Evolutionary conservation across 2,113 vertebrate genomes (phyloP), one percentile per base, ranked within the genome.

Genomic region (Ophthalmolycus amberensis): DNA sequence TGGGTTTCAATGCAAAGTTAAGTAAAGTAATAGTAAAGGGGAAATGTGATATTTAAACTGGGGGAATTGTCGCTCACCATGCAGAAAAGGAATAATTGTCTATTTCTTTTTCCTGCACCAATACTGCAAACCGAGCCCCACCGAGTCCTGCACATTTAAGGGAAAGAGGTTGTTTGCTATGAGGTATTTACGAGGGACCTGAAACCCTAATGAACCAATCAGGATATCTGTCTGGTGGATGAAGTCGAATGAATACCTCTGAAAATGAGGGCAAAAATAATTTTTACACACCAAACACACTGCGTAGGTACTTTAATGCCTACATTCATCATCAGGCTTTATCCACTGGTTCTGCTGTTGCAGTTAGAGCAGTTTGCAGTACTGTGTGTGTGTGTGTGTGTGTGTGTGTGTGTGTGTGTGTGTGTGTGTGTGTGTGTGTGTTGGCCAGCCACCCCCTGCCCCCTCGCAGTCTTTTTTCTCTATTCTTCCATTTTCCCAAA

Each of bases 1-100:
- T 93, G 86, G 86, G 85, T 94, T 94, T 89, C 73, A 84, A 87
- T 91, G 77, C 89, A 92, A 83, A 92, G 86, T 88, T 90, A 90
- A 82, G 85, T 85, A 93, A 93, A 91, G 90, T 91, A 92, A 92
- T 84, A 84, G 84, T 89, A 84, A 68, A 86, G 76, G 85, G 86
- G 70, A 87, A 89, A 88, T 77, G 84, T 79, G 72, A 85, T 62
- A 84, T 89, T 90, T 81, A 82, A 90, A 90, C 18, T 37, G 77
- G 64, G 79, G 79, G 81, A 82, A 80, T 34, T 84, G 84, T 73
- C 37, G 56, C 78, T 79, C 66, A 66, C 27, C 8, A 48, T 64
- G 75, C 68, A 79, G 56, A 89, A 80, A 75, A 68, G 56, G 52
- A 73, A 87, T 85, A 75, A 79, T 71, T 67, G 60, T 87, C 29